Evolutionary conservation across 2,888 invertebrate genomes (phyloP), one percentile per base, ranked within the genome.

Genomic region (Thymelicus acteon): DNA sequence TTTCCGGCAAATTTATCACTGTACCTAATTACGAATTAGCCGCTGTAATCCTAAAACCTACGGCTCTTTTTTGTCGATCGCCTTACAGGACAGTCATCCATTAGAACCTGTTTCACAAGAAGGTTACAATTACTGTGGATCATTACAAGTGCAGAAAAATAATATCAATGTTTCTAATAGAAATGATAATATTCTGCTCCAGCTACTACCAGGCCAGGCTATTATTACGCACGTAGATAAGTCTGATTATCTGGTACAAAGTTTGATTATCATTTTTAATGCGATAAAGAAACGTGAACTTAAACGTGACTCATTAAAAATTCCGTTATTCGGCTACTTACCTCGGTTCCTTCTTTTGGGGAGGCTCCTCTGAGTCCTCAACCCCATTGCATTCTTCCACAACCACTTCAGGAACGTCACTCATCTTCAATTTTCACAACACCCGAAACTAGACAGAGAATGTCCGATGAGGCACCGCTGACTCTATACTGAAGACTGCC

Each of bases 381-480:
- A 88, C 89, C 79, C 91, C 92, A 85, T 93, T 90, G 80, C 91
- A 91, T 80, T 82, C 84, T 77, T 91, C 89, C 80, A 92, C 89
- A 71, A 87, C 81, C 79, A 91, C 90, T 79, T 88, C 85, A 44
- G 90, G 88, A 76, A 87, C 84, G 68, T 86, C 92, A 87, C 88
- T 88, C 92, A 92, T 92, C 75, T 81, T 83, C 79, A 82, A 72
- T 60, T 19, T 60, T 70, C 81, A 78, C 73, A 74, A 76, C 77
- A 77, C 75, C 52, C 75, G 78, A 77, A 76, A 76, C 79, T 78
- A 74, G 77, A 39, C 58, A 57, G 24, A 3, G 13, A 79, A 79
- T 81, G 83, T 79, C 81, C 87, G 84, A 83, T 85, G 89, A 83
- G 82, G 79, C 83, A 83, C 76, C 83, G 77, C 76, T 85, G 81